Conservation (phyloP, 2,113 vertebrate genomes). For the Uria lomvia region DNA sequence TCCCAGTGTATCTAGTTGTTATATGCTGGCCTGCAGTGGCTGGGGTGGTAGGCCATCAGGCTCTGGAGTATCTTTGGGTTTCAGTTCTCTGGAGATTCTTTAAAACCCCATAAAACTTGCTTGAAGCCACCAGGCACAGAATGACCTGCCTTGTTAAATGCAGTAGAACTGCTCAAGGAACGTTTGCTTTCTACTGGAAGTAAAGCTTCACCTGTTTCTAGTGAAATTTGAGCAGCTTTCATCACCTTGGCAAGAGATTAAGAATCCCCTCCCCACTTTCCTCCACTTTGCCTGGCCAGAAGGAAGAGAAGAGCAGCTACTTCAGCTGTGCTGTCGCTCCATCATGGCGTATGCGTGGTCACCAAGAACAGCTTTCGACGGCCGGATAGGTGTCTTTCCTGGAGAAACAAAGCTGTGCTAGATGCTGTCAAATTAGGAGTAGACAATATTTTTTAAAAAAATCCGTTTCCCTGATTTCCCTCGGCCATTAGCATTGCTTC, state of each 20-base stretch:
- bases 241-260: neutral
- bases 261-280: neutral
- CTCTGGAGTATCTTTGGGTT: neutral
- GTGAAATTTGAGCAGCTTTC: neutral
- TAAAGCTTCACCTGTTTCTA: neutral
- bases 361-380: neutral
- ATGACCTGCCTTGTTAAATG: neutral
- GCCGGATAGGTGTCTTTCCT: neutral
- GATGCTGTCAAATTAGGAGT: neutral
- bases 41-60: neutral
- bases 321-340: neutral
- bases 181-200: neutral
- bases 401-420: neutral
- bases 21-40: neutral
- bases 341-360: neutral
- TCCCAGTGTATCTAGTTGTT: neutral
- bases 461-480: neutral
- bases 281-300: neutral
- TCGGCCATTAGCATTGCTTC: rapidly evolving
- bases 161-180: neutral
- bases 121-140: neutral
- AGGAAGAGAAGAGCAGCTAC: neutral
- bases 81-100: neutral
- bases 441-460: neutral
- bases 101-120: neutral